Evolutionary conservation across 2,888 invertebrate species (phyloP).

Genomic region (Hofmannophila pseudospretella): DNA sequence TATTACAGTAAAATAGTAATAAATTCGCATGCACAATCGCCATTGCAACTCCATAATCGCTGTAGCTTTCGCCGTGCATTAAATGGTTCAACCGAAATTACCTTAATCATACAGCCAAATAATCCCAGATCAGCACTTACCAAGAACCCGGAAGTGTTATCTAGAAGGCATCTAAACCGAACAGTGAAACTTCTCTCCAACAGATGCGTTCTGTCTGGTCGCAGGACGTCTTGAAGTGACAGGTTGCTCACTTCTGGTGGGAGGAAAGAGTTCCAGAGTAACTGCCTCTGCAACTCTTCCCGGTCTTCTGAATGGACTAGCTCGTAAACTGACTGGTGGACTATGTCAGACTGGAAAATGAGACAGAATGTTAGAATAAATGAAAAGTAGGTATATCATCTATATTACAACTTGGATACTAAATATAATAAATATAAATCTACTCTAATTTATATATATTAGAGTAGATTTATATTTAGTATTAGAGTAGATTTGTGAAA

Average conservation of each 20-base stretch:
- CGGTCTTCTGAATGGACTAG: conserved; percentile 99
- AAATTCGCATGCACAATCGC: not conserved
- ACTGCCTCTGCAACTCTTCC: conserved; percentile 96
- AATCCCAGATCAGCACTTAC: conserved; percentile 75
- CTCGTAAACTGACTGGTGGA: conserved; percentile 99
- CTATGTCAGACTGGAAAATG: conserved; percentile 95
- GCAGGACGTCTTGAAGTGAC: conserved; percentile 91
- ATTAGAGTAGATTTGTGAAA: no score
- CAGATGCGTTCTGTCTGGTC: conserved; percentile 92
- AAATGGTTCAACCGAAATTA: not conserved
- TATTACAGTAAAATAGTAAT: conserved; percentile 1
- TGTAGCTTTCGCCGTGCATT: not conserved
- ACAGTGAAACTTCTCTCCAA: conserved; percentile 98
- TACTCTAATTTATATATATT: no score
- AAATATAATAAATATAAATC: no score
- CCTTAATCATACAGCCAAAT: not conserved
- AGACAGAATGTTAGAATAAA: not conserved
- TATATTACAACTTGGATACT: not conserved
- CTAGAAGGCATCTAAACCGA: conserved; percentile 97
- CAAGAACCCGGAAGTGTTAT: conserved; percentile 99
- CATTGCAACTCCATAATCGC: not conserved
- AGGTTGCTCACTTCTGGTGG: conserved; percentile 85
- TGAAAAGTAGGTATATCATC: not conserved
- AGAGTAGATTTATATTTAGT: no score
- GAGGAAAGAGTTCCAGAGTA: conserved; percentile 96